Evolutionary conservation across 2,797 vertebrate genomes (phyloP), one percentile per base, ranked within the genome.

Genomic region (Coregonus ussuriensis): DNA sequence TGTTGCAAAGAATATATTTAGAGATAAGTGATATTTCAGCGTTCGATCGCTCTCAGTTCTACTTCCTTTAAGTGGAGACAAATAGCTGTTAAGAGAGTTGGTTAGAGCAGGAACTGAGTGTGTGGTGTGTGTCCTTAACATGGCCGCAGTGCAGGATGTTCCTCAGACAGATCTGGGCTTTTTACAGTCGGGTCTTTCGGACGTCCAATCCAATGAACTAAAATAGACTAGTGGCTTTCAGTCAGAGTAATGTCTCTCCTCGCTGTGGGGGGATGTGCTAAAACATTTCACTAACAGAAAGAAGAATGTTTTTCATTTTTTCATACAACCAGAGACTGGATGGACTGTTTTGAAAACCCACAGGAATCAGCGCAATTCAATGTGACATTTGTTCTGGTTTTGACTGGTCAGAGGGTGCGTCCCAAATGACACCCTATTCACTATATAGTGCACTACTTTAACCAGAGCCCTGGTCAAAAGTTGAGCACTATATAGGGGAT

Each of bases 21-120:
- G 90, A 92, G 88, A 88, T 89, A 88, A 91, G 88, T 85, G 86
- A 92, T 89, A 89, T 92, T 88, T 92, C 89, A 87, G 84, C 66
- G 9, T 78, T 82, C 83, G 80, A 85, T 90, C 81, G 71, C 80
- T 85, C 71, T 86, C 69, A 13, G 86, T 86, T 89, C 73, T 86
- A 74, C 83, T 91, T 90, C 84, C 87, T 92, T 91, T 89, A 88
- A 84, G 88, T 83, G 80, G 41, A 47, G 41, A 84, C 87, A 88
- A 87, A 89, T 87, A 87, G 81, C 87, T 89, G 84, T 86, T 91
- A 33, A 33, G 83, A 89, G 87, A 89, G 88, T 89, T 78, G 78
- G 84, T 84, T 87, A 83, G 86, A 84, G 86, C 90, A 90, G 87
- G 21, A 59, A 59, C 56, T 18, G 15, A 18, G 53, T 54, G 14